Conservation (phyloP, 2,888 invertebrate genomes). For the Notocelia uddmanniana region DNA sequence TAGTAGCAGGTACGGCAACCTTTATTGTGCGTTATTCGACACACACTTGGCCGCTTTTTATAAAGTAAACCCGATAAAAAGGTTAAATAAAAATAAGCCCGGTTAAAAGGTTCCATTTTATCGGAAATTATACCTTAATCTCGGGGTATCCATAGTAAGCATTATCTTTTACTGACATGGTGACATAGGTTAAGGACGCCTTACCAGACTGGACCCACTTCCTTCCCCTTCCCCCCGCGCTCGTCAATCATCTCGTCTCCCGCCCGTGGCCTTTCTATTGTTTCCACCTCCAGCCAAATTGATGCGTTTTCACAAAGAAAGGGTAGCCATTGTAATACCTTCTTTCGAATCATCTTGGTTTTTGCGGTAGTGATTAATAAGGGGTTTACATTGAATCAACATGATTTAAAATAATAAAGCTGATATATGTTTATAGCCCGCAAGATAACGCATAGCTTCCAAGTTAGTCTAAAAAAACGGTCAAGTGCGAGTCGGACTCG, state of each 20-base stretch:
- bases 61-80: too few relatives aligned
- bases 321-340: conserved; percentile 59
- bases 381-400: conserved; percentile 13
- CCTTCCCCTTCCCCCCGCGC: conserved; percentile 44
- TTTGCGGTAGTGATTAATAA: conserved; percentile 49
- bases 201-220: conserved; percentile 46
- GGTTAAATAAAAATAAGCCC: too few relatives aligned
- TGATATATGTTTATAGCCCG: not conserved
- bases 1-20: too few relatives aligned
- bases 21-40: too few relatives aligned
- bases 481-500: too few relatives aligned
- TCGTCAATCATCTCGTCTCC: conserved; percentile 73
- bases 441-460: too few relatives aligned
- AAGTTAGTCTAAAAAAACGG: too few relatives aligned
- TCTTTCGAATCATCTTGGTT: conserved; percentile 56
- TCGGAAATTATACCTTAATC: not conserved
- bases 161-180: conserved; percentile 1
- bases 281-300: conserved; percentile 62
- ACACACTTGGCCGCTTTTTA: too few relatives aligned
- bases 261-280: conserved; percentile 55
- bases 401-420: not conserved
- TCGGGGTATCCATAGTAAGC: not conserved
- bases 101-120: not conserved
- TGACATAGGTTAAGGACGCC: conserved; percentile 39
- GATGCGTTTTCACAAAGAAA: conserved; percentile 67